Conservation (phyloP, 2,888 invertebrate genomes). For the Troides helena region DNA sequence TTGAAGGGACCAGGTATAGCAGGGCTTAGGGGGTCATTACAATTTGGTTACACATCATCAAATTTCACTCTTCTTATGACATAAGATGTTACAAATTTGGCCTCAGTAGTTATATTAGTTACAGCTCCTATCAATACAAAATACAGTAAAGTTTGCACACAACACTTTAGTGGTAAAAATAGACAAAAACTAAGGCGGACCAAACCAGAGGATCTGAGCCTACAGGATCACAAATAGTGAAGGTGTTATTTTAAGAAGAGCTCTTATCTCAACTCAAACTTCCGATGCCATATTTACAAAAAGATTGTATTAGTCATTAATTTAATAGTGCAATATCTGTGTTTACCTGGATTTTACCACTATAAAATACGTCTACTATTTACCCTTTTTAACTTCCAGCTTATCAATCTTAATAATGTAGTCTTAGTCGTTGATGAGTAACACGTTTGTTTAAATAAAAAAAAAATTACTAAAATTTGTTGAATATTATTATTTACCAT, state of each 20-base stretch:
- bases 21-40: background rate
- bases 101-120: too few species aligned
- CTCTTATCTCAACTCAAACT: slow-evolving; percentile 1
- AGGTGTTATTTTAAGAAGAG: background rate
- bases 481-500: background rate
- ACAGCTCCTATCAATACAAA: too few species aligned
- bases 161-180: background rate
- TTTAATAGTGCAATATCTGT: slow-evolving; percentile 7
- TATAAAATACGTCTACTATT: slow-evolving; percentile 1
- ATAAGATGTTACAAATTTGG: background rate
- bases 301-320: slow-evolving; percentile 6
- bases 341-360: slow-evolving; percentile 21
- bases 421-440: background rate
- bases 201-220: background rate
- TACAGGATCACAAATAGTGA: background rate
- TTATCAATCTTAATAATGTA: background rate
- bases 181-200: too few species aligned
- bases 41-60: background rate
- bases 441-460: background rate
- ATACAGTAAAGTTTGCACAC: background rate
- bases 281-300: slow-evolving; percentile 22
- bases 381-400: background rate
- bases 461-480: background rate
- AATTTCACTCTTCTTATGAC: background rate
- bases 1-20: background rate